A percentile compares a stretch with the other conserved stretches of the same genome.
These are phyloP conservation scores for Campoletis sonorensis DNA, from an alignment of 1,140 invertebrate genomes.

Conservation along the genomic window DNA sequence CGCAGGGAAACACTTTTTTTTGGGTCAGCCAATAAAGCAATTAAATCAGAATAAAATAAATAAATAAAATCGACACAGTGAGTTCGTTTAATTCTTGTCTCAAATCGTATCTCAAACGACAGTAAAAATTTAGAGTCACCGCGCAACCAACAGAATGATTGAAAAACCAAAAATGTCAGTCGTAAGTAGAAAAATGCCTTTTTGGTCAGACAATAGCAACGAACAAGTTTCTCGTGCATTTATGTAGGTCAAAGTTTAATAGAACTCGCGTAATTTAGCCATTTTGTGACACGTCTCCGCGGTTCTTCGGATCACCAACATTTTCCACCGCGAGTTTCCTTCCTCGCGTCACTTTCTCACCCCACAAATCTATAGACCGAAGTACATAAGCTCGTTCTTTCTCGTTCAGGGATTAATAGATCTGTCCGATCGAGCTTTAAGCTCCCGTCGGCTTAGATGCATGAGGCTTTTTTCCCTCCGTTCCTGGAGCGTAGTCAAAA, in stretches of 20 bases:
- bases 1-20: too few relatives aligned
- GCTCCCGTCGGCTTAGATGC: not conserved
- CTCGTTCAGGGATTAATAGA: constrained; percentile 22
- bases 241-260: constrained; percentile 57
- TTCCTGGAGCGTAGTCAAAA: constrained; percentile 1
- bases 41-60: too few relatives aligned
- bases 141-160: too few relatives aligned
- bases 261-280: constrained; percentile 66
- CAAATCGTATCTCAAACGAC: too few relatives aligned
- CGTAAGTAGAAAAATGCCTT: constrained; percentile 3
- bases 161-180: not conserved
- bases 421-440: constrained; percentile 10
- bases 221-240: constrained; percentile 52
- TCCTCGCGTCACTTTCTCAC: constrained; percentile 1
- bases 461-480: not conserved
- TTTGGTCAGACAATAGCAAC: not conserved
- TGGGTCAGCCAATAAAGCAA: too few relatives aligned
- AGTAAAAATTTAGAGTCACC: too few relatives aligned
- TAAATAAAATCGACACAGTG: too few relatives aligned
- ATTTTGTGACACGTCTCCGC: constrained; percentile 4
- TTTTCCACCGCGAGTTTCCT: constrained; percentile 11
- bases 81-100: too few relatives aligned
- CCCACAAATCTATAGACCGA: not conserved
- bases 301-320: constrained; percentile 2
- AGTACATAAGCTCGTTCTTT: constrained; percentile 12